A percentile compares a stretch with the other conserved stretches of the same genome.
Evolutionary conservation across 2,797 vertebrate species (phyloP).

Genomic region (Crypturellus tataupa): DNA sequence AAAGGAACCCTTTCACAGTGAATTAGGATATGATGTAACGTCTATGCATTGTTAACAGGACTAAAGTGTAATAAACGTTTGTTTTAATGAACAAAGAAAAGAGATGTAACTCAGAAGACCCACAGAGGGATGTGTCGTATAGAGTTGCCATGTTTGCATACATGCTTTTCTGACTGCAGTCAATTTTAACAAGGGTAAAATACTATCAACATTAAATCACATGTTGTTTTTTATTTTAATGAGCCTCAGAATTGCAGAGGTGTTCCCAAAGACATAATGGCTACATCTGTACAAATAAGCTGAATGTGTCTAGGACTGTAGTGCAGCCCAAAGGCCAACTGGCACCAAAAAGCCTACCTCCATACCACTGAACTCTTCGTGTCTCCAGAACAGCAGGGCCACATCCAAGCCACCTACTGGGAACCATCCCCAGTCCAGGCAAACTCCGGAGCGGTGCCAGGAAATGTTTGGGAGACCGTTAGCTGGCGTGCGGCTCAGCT

Average conservation of each 20-base stretch:
- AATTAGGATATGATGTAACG: conserved; percentile 73
- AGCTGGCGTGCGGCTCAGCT: background rate
- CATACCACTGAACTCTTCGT: background rate
- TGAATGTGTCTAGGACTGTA: conserved; percentile 10
- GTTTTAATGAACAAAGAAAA: conserved; percentile 67
- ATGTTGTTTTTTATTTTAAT: background rate
- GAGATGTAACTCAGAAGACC: conserved; percentile 69
- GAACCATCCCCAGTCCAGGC: background rate
- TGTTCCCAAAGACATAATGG: conserved; percentile 45
- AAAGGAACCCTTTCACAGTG: conserved; percentile 62
- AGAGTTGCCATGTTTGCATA: conserved; percentile 66
- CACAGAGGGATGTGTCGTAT: conserved; percentile 41
- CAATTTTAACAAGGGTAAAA: conserved; percentile 73
- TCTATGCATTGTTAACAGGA: conserved; percentile 63
- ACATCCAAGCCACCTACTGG: conserved; percentile 60
- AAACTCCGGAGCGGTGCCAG: background rate
- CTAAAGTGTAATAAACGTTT: conserved; percentile 68
- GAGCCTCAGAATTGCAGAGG: conserved; percentile 26
- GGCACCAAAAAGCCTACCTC: conserved; percentile 54
- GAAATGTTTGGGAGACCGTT: conserved; percentile 31
- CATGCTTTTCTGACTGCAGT: conserved; percentile 64
- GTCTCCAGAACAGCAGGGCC: conserved; percentile 48
- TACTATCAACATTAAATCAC: conserved; percentile 69
- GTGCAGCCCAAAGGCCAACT: conserved; percentile 23
- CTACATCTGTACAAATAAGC: conserved; percentile 50